Evolutionary conservation across 1,140 invertebrate genomes (phyloP).

Genomic region (Drosophila kikkawai): DNA sequence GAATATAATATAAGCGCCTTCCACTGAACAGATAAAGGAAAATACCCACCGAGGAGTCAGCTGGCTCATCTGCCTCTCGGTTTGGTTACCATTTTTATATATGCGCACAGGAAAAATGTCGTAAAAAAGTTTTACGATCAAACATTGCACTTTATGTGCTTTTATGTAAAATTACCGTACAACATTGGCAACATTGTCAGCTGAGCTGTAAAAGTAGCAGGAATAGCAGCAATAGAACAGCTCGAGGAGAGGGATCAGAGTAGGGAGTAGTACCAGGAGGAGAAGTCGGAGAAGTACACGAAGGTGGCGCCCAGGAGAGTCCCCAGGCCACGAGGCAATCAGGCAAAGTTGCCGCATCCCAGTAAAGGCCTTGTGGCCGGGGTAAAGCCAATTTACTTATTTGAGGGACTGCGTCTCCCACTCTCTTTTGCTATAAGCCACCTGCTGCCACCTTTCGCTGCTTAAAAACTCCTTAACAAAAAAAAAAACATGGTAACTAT

Average conservation of each 20-base stretch:
- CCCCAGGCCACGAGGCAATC: slow-evolving; percentile 73
- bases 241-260: slow-evolving; percentile 62
- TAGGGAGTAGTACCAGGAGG: slow-evolving; percentile 2
- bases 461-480: neutral
- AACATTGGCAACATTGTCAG: slow-evolving; percentile 83
- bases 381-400: slow-evolving; percentile 80
- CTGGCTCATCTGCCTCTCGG: slow-evolving; percentile 32
- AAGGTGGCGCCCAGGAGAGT: slow-evolving; percentile 45
- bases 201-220: slow-evolving; percentile 81
- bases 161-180: slow-evolving; percentile 84
- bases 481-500: neutral
- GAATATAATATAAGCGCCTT: slow-evolving; percentile 69
- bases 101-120: slow-evolving; percentile 82
- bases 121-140: slow-evolving; percentile 84
- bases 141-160: slow-evolving; percentile 84
- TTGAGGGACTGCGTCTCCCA: slow-evolving; percentile 36
- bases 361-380: slow-evolving; percentile 22
- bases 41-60: slow-evolving; percentile 61
- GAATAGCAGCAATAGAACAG: slow-evolving; percentile 55
- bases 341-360: slow-evolving; percentile 69
- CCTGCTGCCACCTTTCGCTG: slow-evolving; percentile 30
- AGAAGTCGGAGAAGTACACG: neutral
- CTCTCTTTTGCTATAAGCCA: slow-evolving; percentile 1
- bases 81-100: slow-evolving; percentile 68
- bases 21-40: slow-evolving; percentile 70